Evolutionary conservation across 2,113 vertebrate species (phyloP), one percentile per base, ranked within the genome.

Genomic region (Gila orcuttii): DNA sequence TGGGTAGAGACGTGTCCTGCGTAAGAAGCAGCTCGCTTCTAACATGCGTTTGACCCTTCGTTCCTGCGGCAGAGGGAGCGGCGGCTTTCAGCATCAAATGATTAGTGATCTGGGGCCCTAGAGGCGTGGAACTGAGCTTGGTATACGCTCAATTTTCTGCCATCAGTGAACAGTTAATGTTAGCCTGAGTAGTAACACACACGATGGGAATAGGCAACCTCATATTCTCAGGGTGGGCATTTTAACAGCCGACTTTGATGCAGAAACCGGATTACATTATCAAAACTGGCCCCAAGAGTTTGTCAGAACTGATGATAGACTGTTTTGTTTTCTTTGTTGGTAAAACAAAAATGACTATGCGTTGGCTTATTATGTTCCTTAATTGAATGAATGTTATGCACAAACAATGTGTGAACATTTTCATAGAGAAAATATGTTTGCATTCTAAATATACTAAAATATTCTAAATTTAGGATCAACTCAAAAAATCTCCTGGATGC

Each of bases 1-100:
- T 73, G 86, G 85, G 82, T 52, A 55, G 50, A 47, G 25, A 62
- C 33, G 57, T 88, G 85, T 42, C 62, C 60, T 62, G 87, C 78
- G 74, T 89, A 23, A 75, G 31, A 64, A 85, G 31, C 17, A 55
- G 60, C 21, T 80, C 31, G 12, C 60, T 45, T 83, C 66, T 66
- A 80, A 71, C 64, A 66, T 57, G 81, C 87, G 15, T 33, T 71
- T 82, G 85, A 82, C 78, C 87, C 83, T 87, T 74, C 83, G 25
- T 82, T 69, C 62, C 28, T 73, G 66, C 78, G 3, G 52, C 55
- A 73, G 84, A 68, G 68, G 23, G 47, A 79, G 47, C 62, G 31
- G 33, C 39, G 50, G 79, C 79, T 86, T 60, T 47, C 75, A 52
- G 76, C 50, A 79, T 79, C 79, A 73, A 69, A 79, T 86, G 85